phyloP scores from a whole-genome alignment of 2,888 invertebrate genomes.

The Achlya flavicornis region DNA sequence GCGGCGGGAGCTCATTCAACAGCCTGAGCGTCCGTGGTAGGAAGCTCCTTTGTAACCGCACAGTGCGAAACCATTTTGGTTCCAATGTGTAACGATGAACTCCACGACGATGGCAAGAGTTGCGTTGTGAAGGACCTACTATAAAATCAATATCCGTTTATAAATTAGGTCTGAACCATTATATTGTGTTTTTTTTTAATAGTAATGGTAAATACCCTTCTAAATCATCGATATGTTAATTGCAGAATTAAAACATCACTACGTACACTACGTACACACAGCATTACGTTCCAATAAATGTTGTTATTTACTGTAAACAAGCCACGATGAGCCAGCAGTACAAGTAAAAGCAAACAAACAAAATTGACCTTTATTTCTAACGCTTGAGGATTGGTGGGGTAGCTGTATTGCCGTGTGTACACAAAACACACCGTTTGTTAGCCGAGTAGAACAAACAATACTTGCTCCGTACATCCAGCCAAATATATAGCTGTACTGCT shows the following conservation, averaged over 20 bases:
- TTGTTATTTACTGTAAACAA: conserved; percentile 11
- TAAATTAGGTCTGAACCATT: too few species aligned
- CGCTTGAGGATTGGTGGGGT: neutral
- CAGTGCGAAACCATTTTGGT: too few species aligned
- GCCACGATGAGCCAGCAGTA: conserved; percentile 11
- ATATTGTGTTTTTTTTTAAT: too few species aligned
- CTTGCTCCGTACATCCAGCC: neutral
- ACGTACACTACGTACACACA: too few species aligned
- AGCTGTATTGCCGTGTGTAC: neutral
- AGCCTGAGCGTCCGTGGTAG: too few species aligned
- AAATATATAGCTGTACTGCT: neutral
- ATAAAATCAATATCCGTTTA: too few species aligned
- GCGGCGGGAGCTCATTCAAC: too few species aligned
- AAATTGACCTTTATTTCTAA: conserved; percentile 14
- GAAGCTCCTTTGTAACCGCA: too few species aligned
- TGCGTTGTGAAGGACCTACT: too few species aligned
- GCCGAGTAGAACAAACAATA: conserved; percentile 8
- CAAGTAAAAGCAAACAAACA: conserved; percentile 8
- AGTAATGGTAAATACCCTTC: too few species aligned
- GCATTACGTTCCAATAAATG: conserved; percentile 7
- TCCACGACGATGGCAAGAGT: too few species aligned
- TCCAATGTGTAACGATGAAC: too few species aligned
- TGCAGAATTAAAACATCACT: neutral
- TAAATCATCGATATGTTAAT: neutral
- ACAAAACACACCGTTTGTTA: neutral